These are phyloP conservation scores for Catostylus mosaicus DNA, from an alignment of 30 jellyfish, hydroid and myxozoan species.

Conservation along the genomic window DNA sequence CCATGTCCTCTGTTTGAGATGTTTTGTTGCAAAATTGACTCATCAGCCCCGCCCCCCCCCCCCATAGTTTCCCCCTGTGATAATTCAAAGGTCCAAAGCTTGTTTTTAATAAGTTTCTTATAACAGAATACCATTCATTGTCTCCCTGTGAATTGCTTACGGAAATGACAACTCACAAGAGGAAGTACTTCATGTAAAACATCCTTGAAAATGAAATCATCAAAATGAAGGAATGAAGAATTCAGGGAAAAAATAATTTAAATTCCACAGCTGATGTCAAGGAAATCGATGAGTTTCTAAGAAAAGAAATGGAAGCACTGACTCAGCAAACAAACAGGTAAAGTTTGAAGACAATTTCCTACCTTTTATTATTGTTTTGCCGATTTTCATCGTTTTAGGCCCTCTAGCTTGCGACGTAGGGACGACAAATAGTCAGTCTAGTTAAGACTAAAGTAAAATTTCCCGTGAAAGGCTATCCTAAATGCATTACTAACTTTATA, in stretches of 20 bases:
- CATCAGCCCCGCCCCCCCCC: no score
- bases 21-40: no score
- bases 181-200: constrained; percentile 43
- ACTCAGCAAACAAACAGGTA: constrained; percentile 82
- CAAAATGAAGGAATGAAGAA: neutral
- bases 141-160: constrained; percentile 15
- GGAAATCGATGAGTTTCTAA: neutral
- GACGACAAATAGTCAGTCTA: no score
- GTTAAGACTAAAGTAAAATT: no score
- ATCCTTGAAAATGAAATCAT: neutral
- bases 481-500: no score
- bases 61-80: no score
- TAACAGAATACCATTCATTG: neutral
- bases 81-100: no score
- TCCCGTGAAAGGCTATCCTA: no score
- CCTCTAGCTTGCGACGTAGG: no score
- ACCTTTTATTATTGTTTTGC: neutral
- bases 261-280: neutral
- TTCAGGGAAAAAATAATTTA: neutral
- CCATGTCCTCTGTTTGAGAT: no score
- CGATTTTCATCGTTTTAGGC: no score
- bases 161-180: constrained; percentile 33
- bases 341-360: neutral
- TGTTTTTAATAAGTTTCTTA: no score
- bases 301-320: constrained; percentile 33